These are phyloP conservation scores for Tetragnatha versicolor DNA, from an alignment of 1,140 invertebrate genomes.

Conservation along the genomic window DNA sequence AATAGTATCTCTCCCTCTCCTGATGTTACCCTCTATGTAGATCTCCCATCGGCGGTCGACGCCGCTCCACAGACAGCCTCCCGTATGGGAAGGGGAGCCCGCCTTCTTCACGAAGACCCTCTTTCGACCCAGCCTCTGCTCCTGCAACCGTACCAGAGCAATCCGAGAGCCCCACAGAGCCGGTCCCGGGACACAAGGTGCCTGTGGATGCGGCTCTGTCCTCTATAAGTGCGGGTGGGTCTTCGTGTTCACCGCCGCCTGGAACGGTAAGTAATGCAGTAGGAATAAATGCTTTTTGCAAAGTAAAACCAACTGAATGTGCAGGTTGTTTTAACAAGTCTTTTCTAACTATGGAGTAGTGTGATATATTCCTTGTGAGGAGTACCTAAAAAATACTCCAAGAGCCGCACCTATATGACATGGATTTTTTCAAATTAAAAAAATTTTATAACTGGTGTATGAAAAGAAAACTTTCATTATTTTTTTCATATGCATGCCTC, in stretches of 20 bases:
- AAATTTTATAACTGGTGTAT: too few relatives aligned
- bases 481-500: too few relatives aligned
- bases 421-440: too few relatives aligned
- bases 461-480: too few relatives aligned
- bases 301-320: too few relatives aligned
- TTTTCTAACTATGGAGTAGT: too few relatives aligned
- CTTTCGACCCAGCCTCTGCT: constrained; percentile 32
- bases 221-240: constrained; percentile 41
- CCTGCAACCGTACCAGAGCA: constrained; percentile 43
- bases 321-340: too few relatives aligned
- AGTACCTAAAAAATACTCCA: too few relatives aligned
- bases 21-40: background rate
- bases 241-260: constrained; percentile 50
- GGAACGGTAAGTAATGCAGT: constrained; percentile 45
- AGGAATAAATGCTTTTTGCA: too few relatives aligned
- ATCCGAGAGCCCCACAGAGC: constrained; percentile 35
- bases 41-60: constrained; percentile 39
- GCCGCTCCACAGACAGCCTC: constrained; percentile 45
- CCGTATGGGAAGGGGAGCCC: constrained; percentile 48
- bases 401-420: too few relatives aligned
- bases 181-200: constrained; percentile 4
- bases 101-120: constrained; percentile 37
- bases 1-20: too few relatives aligned
- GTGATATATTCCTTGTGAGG: too few relatives aligned
- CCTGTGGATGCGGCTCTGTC: constrained; percentile 50